Base-by-base conservation (phyloP, 1,140 invertebrate genomes). In the Polypedilum pembai region DNA sequence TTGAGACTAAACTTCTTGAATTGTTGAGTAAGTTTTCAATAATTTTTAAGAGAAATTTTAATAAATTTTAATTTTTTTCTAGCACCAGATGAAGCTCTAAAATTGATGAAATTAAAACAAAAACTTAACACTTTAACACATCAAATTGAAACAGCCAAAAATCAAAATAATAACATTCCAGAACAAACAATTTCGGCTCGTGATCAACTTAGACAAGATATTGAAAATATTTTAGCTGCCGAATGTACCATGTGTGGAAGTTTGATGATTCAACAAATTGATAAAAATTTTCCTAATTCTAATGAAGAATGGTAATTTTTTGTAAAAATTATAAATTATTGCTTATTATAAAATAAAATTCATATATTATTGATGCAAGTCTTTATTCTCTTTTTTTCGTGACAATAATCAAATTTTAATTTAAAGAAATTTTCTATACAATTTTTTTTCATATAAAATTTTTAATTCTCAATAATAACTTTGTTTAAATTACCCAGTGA, bases 171-270 rank as follows among this genome's bases (percentile, higher is more conserved):
- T 17, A 84, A 83, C 72, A 85, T 85, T 1, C 87, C 85, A 33
- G 86, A 84, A 33, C 24, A 33, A 10, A 85, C 84, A 8, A 79
- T 90, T n/a, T 87, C 88, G 0, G 83, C 85, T 0, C 86, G 88
- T 73, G 89, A 92, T 74, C 86, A 90, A 76, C 83, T 94, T 0
- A 89, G 92, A 83, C 85, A 87, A 21, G 91, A 97, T 78, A 88
- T 98, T 41, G 95, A 98, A 83, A 90, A 95, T 76, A 87, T 98
- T 0, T 84, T 98, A 8, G 95, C 94, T 1, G 89, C 89, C 5
- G 95, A 98, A 82, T 98, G 96, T 82, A 83, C 96, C 0, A 96
- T 92, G 81, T 99, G 96, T 84, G 95, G 96, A 8, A 92, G 95
- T 78, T 86, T 92, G 77, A 94, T 97, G 88, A 95, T 98, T 76